Conservation (phyloP, 2,113 vertebrate genomes). For the Chaetodon auriga region DNA sequence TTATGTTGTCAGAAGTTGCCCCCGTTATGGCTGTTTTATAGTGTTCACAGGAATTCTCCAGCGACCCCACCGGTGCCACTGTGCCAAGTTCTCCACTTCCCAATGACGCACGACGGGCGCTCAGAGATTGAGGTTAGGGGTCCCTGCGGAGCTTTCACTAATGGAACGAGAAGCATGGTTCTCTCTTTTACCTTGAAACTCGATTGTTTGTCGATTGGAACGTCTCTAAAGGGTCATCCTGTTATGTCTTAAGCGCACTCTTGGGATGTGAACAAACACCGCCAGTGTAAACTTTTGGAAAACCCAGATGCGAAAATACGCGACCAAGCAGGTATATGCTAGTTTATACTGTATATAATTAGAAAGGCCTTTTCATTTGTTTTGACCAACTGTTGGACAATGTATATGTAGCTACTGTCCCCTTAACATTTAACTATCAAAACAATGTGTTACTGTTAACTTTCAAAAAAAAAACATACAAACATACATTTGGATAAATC, state of each 20-base stretch:
- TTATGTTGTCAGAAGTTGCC: conserved; percentile 28
- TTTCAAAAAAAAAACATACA: neutral
- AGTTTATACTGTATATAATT: neutral
- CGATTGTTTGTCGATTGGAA: neutral
- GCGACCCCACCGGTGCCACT: conserved; percentile 23
- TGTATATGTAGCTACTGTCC: too few relatives aligned
- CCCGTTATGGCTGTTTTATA: neutral
- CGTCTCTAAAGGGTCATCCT: conserved; percentile 18
- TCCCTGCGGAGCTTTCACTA: conserved; percentile 46
- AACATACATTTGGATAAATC: neutral
- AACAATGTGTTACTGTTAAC: neutral
- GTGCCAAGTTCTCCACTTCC: conserved; percentile 62
- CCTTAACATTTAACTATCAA: neutral
- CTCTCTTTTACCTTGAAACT: conserved; percentile 19
- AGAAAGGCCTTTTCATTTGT: neutral
- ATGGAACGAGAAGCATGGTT: neutral
- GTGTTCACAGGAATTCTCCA: conserved; percentile 21
- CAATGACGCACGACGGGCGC: conserved; percentile 68
- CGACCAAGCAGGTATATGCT: neutral
- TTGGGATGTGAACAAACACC: neutral
- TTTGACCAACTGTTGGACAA: neutral
- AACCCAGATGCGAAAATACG: neutral
- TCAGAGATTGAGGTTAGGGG: conserved; percentile 10
- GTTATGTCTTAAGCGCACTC: conserved; percentile 11
- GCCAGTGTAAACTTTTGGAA: neutral